Percentiles rank a stretch among this genome's conserved stretches.
phyloP scores from a whole-genome alignment of 2,113 vertebrate species.

The Taxidea taxus region DNA sequence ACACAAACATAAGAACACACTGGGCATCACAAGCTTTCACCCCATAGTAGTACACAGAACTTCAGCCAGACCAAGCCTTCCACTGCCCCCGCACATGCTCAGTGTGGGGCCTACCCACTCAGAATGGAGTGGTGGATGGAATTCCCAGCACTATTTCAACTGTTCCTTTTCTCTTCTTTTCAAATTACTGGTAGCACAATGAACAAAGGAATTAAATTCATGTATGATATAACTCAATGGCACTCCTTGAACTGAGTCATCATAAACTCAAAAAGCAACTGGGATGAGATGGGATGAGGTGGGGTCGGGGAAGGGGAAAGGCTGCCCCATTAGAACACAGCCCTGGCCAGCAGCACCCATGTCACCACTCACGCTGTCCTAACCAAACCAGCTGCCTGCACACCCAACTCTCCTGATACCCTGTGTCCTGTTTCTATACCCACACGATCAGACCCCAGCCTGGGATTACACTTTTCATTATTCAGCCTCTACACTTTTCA shows the following conservation, averaged over 20 bases:
- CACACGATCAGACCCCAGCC: not conserved
- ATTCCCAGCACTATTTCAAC: not conserved
- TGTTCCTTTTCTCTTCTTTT: not conserved
- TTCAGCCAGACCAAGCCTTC: not conserved
- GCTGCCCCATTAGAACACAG: not conserved
- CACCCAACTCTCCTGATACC: not conserved
- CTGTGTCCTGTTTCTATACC: not conserved
- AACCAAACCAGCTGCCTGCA: not conserved
- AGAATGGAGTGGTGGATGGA: not conserved
- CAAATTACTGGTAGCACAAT: not conserved
- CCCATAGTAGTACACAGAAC: rapidly evolving
- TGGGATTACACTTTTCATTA: not conserved
- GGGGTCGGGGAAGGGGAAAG: not conserved
- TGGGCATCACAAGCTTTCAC: not conserved
- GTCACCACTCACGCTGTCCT: not conserved
- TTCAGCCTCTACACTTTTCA: not conserved
- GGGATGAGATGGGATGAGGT: not conserved
- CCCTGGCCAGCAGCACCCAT: not conserved
- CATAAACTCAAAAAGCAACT: not conserved
- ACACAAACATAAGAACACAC: not conserved
- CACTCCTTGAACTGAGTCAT: not conserved
- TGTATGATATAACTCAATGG: not conserved
- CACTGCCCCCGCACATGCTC: not conserved
- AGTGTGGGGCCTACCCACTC: not conserved
- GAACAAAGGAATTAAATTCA: not conserved